phyloP scores from a whole-genome alignment of 1,140 invertebrate genomes.

The Rhagoletis zephyria region DNA sequence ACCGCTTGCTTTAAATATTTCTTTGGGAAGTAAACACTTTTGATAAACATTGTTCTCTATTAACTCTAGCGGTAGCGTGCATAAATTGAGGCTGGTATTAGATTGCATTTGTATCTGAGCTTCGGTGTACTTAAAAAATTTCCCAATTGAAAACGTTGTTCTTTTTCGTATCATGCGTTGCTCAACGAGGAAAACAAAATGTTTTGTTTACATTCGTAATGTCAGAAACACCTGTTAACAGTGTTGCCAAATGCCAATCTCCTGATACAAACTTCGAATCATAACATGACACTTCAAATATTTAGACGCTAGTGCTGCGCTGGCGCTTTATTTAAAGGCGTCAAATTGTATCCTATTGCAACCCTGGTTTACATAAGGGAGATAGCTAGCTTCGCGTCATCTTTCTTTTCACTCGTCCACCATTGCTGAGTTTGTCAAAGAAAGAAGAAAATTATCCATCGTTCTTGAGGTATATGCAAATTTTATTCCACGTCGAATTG shows the following conservation, averaged over 20 bases:
- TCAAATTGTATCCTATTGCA: not conserved
- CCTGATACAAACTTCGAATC: no score
- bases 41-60: slow-evolving; percentile 38
- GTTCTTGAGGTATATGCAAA: slow-evolving; percentile 29
- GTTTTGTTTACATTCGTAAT: no score
- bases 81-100: not conserved
- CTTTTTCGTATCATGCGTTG: no score
- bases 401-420: slow-evolving; percentile 30
- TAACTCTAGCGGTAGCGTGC: not conserved
- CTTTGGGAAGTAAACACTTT: slow-evolving; percentile 55
- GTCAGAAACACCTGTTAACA: no score
- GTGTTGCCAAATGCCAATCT: no score
- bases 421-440: slow-evolving; percentile 43
- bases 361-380: not conserved
- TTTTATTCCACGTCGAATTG: slow-evolving; percentile 40
- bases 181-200: no score
- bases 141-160: not conserved
- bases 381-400: not conserved
- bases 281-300: no score
- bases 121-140: not conserved
- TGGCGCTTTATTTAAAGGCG: no score
- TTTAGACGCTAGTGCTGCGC: no score
- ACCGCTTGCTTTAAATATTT: not conserved
- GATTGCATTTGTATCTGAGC: not conserved
- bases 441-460: slow-evolving; percentile 42